Evolutionary conservation across 2,113 vertebrate genomes (phyloP), one percentile per base, ranked within the genome.

Genomic region (Picathartes gymnocephalus): DNA sequence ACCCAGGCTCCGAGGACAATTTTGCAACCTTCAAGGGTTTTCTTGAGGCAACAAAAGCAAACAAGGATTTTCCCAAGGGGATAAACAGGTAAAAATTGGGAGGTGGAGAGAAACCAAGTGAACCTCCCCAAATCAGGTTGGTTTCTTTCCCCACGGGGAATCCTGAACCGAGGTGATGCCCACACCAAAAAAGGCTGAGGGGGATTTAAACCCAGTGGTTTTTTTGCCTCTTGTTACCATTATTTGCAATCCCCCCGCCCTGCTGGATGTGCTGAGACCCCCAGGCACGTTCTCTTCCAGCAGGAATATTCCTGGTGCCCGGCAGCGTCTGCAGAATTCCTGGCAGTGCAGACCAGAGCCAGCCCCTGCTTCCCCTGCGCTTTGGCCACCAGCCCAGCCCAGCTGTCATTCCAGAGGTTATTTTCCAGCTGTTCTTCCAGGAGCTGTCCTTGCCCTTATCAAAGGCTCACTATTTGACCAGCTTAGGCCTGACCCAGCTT

Each of bases 361-460:
- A 92, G 58, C 58, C 73, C 71, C 40, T 74, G 85, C 90, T 71
- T 48, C 70, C 60, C 54, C 68, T 35, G 65, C 15, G 7, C 64
- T 54, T n/a, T 94, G 95, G 93, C 68, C 33, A 10, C 33, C 6
- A 1, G 89, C 93, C 92, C 92, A 72, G 93, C 31, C 51, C 42
- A 10, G 73, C 51, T 31, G 16, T 92, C 91, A 92, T 15, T 40
- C 50, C 66, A 16, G 8, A 85, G 6, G 3, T 86, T n/a, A 18
- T 88, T 94, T 86, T 74, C 89, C 82, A 62, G 48, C 91, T 17
- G 8, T 70, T 71, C 66, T 42, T 86, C 95, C 89, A 90, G 92
- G 47, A 96, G 93, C 42, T 90, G 18, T 88, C 92, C 76, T 62
- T 88, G 50, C 80, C 33, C 57, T 86, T 88, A 86, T 88, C 95